These are phyloP conservation scores for Acromyrmex echinatior DNA, from an alignment of 1,140 invertebrate species.

Conservation along the genomic window DNA sequence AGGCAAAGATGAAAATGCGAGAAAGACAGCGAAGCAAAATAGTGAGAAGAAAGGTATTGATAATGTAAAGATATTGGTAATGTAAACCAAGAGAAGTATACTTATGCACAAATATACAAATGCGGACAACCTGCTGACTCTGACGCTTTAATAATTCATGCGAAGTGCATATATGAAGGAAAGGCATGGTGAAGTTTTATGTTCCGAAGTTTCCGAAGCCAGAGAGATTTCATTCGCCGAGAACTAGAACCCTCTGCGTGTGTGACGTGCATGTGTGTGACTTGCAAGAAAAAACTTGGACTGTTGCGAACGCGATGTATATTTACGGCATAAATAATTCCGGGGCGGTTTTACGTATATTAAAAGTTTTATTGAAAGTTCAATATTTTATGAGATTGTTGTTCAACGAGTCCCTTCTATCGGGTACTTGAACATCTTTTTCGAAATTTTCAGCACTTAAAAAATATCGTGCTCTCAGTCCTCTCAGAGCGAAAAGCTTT, in stretches of 20 bases:
- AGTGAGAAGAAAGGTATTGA: not conserved
- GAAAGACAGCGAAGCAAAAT: no score
- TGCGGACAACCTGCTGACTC: not conserved
- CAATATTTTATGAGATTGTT: not conserved
- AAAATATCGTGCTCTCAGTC: not conserved
- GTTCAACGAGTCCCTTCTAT: not conserved
- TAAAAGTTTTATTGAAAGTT: not conserved
- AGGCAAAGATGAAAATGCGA: not conserved
- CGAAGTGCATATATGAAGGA: not conserved
- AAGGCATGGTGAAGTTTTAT: slow-evolving; percentile 19
- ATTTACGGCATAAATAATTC: slow-evolving; percentile 1
- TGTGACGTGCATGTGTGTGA: not conserved
- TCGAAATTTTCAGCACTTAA: not conserved
- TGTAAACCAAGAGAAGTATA: not conserved
- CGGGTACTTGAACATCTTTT: not conserved
- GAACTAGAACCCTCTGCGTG: not conserved
- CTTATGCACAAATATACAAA: slow-evolving; percentile 35
- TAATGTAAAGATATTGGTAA: not conserved
- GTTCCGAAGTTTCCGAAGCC: slow-evolving; percentile 3
- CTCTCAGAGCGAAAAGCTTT: not conserved
- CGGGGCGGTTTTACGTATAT: not conserved
- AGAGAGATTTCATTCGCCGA: slow-evolving; percentile 9
- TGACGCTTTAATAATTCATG: slow-evolving; percentile 46
- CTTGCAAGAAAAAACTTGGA: slow-evolving; percentile 24
- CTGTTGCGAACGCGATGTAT: not conserved